Evolutionary conservation across 2,113 vertebrate species (phyloP).

Genomic region (Pelecanoides urinatrix): DNA sequence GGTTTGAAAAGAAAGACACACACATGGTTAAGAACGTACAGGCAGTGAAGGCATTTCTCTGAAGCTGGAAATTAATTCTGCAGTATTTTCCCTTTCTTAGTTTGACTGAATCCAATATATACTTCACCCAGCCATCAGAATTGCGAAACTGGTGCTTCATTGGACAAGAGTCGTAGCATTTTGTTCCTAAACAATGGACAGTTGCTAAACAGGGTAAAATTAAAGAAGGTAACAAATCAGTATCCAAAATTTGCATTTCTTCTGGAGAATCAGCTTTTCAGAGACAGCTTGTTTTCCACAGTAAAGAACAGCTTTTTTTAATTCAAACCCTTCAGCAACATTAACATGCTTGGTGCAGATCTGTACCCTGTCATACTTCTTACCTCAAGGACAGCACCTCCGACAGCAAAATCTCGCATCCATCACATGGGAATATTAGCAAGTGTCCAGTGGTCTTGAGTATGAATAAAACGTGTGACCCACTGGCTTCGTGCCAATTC

Average conservation of each 20-base stretch:
- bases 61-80: neutral
- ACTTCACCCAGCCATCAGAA: neutral
- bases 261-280: neutral
- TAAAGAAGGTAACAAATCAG: neutral
- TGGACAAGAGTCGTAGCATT: neutral
- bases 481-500: neutral
- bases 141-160: neutral
- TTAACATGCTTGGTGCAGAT: conserved; percentile 19
- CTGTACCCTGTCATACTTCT: neutral
- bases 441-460: neutral
- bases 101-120: neutral
- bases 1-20: neutral
- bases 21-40: neutral
- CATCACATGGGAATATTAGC: neutral
- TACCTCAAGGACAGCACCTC: conserved; percentile 47
- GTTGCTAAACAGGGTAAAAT: neutral
- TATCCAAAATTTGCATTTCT: neutral
- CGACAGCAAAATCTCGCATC: neutral
- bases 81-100: neutral
- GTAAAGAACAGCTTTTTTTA: neutral
- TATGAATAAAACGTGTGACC: neutral
- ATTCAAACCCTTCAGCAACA: neutral
- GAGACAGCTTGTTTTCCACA: neutral
- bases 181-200: neutral
- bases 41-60: neutral